These are phyloP conservation scores for Marisa cornuarietis DNA, from an alignment of 1,140 invertebrate species.

Conservation along the genomic window DNA sequence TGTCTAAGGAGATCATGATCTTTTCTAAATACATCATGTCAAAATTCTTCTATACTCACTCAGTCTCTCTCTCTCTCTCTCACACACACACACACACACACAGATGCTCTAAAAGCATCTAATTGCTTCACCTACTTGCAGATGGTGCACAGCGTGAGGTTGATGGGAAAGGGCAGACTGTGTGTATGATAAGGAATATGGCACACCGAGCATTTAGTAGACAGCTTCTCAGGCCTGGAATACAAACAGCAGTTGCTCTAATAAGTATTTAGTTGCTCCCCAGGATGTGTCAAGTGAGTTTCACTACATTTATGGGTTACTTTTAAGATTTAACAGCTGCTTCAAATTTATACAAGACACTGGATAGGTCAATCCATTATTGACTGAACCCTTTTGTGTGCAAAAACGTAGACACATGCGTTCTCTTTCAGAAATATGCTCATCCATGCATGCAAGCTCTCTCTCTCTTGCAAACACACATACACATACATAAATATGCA, in stretches of 20 bases:
- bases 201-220: constrained; percentile 71
- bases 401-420: neutral
- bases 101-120: neutral
- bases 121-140: constrained; percentile 71
- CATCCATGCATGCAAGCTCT: neutral
- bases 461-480: constrained; percentile 5
- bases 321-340: too few relatives aligned
- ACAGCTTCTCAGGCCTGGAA: constrained; percentile 21
- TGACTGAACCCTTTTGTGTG: too few relatives aligned
- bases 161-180: constrained; percentile 77
- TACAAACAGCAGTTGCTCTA: neutral
- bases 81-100: constrained; percentile 18
- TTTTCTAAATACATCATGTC: too few relatives aligned
- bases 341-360: too few relatives aligned
- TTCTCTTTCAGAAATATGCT: neutral
- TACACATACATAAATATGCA: neutral
- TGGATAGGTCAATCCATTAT: too few relatives aligned
- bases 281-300: neutral
- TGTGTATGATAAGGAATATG: constrained; percentile 83
- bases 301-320: too few relatives aligned
- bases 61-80: neutral
- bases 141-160: constrained; percentile 74
- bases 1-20: too few relatives aligned
- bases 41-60: too few relatives aligned
- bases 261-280: neutral